Evolutionary conservation across 2,888 invertebrate genomes (phyloP).

Genomic region (Hipparchia semele): DNA sequence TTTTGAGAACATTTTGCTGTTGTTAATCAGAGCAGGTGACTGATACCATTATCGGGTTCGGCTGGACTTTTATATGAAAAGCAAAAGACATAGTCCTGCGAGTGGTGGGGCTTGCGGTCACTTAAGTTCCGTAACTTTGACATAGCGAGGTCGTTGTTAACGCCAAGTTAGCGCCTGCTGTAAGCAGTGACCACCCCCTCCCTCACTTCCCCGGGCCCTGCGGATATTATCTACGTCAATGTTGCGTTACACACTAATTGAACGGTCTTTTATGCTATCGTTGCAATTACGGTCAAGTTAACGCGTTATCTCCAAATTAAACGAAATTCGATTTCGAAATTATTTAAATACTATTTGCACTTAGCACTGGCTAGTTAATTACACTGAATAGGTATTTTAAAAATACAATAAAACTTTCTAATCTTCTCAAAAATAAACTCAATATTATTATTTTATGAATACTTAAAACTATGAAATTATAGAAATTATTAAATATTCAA

Average conservation of each 20-base stretch:
- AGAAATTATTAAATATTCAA: too few species aligned
- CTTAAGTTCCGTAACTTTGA: slow-evolving; percentile 81
- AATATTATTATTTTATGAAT: too few species aligned
- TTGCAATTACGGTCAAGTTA: slow-evolving; percentile 16
- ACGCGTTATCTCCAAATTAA: slow-evolving; percentile 5
- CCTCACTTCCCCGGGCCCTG: slow-evolving; percentile 45
- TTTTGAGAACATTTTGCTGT: slow-evolving; percentile 81
- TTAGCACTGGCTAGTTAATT: not conserved
- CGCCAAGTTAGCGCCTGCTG: slow-evolving; percentile 48
- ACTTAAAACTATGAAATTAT: too few species aligned
- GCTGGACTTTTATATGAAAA: slow-evolving; percentile 81
- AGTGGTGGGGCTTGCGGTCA: slow-evolving; percentile 76
- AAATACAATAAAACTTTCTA: not conserved
- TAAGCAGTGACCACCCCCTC: slow-evolving; percentile 43
- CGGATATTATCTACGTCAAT: slow-evolving; percentile 43
- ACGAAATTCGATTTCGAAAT: slow-evolving; percentile 5
- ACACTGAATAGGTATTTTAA: not conserved
- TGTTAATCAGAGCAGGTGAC: slow-evolving; percentile 78
- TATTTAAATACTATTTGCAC: not conserved
- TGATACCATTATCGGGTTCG: slow-evolving; percentile 77
- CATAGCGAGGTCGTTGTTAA: slow-evolving; percentile 77
- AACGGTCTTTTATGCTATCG: slow-evolving; percentile 27
- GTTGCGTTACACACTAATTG: slow-evolving; percentile 45
- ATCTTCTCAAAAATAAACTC: not conserved
- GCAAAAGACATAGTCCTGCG: slow-evolving; percentile 71